Conservation (phyloP, 2,888 invertebrate species). For the Clunio marinus region DNA sequence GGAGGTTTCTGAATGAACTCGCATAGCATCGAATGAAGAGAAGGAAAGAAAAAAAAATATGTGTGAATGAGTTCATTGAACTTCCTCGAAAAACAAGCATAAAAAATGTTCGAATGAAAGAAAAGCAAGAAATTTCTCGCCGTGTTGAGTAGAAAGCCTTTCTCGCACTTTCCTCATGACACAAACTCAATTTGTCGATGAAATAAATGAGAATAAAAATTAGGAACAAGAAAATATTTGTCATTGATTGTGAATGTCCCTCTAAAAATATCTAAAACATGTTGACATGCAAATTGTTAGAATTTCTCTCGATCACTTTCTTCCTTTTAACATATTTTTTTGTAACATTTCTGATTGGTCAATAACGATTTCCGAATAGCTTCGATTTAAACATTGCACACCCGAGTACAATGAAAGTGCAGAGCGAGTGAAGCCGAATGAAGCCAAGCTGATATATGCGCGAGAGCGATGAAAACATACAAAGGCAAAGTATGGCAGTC, state of each 20-base stretch:
- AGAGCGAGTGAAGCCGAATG: neutral
- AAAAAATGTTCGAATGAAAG: neutral
- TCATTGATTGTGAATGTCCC: no score
- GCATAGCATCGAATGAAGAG: neutral
- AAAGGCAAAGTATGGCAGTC: neutral
- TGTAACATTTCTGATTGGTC: conserved; percentile 11
- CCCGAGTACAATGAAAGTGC: neutral
- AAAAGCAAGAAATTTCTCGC: neutral
- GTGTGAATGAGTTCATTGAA: conserved; percentile 21
- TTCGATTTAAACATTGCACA: neutral
- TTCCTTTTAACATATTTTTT: neutral
- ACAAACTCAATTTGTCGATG: neutral
- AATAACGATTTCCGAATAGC: neutral
- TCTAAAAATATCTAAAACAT: no score
- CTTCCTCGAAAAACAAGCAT: neutral
- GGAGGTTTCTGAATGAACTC: conserved; percentile 14
- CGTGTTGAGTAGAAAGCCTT: neutral
- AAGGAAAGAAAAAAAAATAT: neutral
- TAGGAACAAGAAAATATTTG: no score
- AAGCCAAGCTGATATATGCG: neutral
- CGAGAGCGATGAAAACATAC: neutral
- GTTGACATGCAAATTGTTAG: no score
- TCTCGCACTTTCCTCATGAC: conserved; percentile 4
- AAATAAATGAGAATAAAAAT: neutral
- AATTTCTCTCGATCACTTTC: neutral